These are phyloP conservation scores for Xenus cinereus DNA, from an alignment of 2,113 vertebrate genomes.

Conservation along the genomic window DNA sequence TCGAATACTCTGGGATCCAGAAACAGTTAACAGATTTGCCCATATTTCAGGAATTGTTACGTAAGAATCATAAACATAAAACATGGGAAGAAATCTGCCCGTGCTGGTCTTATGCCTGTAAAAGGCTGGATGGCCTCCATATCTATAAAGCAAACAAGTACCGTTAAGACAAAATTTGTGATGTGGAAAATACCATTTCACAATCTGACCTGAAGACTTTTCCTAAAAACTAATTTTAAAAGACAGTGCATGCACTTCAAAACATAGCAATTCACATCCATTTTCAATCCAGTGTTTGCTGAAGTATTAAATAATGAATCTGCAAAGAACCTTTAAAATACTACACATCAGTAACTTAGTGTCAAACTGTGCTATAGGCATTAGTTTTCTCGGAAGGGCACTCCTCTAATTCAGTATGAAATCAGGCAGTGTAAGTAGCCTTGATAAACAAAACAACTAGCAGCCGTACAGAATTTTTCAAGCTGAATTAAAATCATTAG, in stretches of 20 bases:
- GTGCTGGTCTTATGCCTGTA: slow-evolving; percentile 86
- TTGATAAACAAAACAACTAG: background rate
- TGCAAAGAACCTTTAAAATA: background rate
- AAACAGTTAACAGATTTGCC: slow-evolving; percentile 85
- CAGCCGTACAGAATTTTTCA: background rate
- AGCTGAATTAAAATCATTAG: slow-evolving; percentile 21
- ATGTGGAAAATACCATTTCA: background rate
- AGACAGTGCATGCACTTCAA: background rate
- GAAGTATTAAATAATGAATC: background rate
- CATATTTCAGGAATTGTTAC: slow-evolving; percentile 88
- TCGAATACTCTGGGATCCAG: slow-evolving; percentile 83
- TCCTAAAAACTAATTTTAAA: background rate
- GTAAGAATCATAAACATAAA: slow-evolving; percentile 97
- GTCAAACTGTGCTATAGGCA: background rate
- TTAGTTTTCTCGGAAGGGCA: background rate
- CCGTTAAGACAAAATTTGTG: background rate
- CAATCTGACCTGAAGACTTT: background rate
- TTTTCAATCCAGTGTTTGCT: background rate
- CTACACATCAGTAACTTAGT: background rate
- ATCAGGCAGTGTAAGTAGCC: background rate
- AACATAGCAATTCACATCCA: background rate
- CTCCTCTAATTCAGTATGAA: background rate
- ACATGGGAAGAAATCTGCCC: slow-evolving; percentile 87
- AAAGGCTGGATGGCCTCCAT: slow-evolving; percentile 92
- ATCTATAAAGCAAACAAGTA: slow-evolving; percentile 79